Evolutionary conservation across 2,113 vertebrate genomes (phyloP), one percentile per base, ranked within the genome.

Genomic region (Dipodomys ordii): DNA sequence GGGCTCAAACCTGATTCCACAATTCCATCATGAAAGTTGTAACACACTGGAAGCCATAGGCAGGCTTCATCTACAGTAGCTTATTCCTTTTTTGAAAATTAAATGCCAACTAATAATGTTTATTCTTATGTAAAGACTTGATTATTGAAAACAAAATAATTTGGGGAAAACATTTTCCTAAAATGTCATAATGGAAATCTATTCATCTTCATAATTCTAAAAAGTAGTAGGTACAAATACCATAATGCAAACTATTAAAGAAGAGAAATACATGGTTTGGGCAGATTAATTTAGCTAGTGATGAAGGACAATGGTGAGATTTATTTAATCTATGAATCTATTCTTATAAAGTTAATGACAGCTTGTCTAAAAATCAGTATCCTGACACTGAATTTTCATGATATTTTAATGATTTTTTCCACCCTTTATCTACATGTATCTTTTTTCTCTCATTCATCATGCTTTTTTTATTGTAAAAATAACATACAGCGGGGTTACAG

Each of bases 401-500:
- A 9, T 3, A 30, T 76, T 91, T 72, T 91, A 83, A 35, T 53
- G 68, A 64, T 78, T 92, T 90, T 94, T 92, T 78, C 49, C 49
- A 32, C 77, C 85, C 96, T 76, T 46, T 94, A 30, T 27, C 84
- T 95, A 9, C 89, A 53, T 39, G 39, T 39, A 39, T 39, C 39
- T 88, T 97, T 96, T 96, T 28, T 92, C 16, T 94, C 39, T 39
- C 39, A 39, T 39, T 39, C 39, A 39, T 39, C 39, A 6, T 6
- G 39, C 39, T 39, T 39, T 39, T 39, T 39, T 39, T 39, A 39
- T 39, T 39, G 39, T 39, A 39, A 39, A 39, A 39, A 39, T 39
- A 39, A 3, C 39, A 39, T 39, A 39, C 39, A 39, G 39, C 5
- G 39, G 39, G 39, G 39, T 39, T 39, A 39, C 39, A 39, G 39